Conservation (phyloP, 2,888 invertebrate genomes). For the Eugnorisma glareosa region DNA sequence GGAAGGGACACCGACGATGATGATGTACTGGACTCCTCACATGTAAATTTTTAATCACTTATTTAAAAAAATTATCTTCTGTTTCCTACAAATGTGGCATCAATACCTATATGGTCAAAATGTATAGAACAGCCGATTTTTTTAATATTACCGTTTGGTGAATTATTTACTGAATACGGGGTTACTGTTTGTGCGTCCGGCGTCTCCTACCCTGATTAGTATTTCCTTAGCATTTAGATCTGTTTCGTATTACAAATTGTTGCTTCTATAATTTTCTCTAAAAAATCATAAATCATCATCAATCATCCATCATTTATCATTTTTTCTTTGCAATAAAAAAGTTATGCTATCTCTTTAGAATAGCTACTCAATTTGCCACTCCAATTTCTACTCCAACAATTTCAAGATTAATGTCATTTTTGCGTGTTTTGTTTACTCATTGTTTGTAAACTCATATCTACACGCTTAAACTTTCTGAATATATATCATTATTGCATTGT, state of each 20-base stretch:
- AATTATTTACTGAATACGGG: too few species aligned
- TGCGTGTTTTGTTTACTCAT: slow-evolving; percentile 26
- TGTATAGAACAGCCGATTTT: neutral
- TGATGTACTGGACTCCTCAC: too few species aligned
- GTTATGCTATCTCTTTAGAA: neutral
- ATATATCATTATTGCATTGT: slow-evolving; percentile 33
- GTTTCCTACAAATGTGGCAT: too few species aligned
- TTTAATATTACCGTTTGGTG: too few species aligned
- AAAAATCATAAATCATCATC: too few species aligned
- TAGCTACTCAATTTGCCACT: neutral
- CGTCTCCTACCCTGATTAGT: neutral
- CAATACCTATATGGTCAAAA: neutral
- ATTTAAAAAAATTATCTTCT: too few species aligned
- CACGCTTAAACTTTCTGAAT: slow-evolving; percentile 28
- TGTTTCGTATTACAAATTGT: neutral
- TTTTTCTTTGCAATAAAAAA: neutral
- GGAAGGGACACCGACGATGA: neutral
- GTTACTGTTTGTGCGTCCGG: too few species aligned
- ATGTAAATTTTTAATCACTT: too few species aligned
- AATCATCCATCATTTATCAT: too few species aligned
- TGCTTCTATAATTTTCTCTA: neutral
- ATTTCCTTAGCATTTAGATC: neutral
- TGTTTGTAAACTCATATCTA: slow-evolving; percentile 5
- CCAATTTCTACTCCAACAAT: slow-evolving; percentile 5
- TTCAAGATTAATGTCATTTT: slow-evolving; percentile 40